A percentile compares a stretch with the other conserved stretches of the same genome.
These are phyloP conservation scores for Grantiella picta DNA, from an alignment of 2,113 vertebrate genomes.

Conservation along the genomic window DNA sequence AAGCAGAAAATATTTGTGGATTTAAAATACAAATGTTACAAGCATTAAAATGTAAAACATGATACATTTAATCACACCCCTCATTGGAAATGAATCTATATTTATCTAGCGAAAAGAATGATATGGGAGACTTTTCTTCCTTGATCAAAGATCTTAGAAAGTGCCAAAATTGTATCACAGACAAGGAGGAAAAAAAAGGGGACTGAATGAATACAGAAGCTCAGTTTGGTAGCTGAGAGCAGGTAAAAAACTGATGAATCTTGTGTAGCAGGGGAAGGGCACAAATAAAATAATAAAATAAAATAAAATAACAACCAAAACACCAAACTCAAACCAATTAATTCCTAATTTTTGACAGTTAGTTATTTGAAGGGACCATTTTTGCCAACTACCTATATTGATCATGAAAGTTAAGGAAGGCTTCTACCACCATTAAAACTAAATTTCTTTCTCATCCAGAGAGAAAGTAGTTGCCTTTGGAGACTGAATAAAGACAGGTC, in stretches of 20 bases:
- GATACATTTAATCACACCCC: not conserved
- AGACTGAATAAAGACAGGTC: slow-evolving; percentile 11
- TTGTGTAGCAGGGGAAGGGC: not conserved
- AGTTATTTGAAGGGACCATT: slow-evolving; percentile 42
- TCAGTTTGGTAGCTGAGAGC: not conserved
- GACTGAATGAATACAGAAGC: not conserved
- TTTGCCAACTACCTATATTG: slow-evolving; percentile 53
- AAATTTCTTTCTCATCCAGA: not conserved
- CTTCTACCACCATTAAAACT: not conserved
- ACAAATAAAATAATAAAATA: not conserved
- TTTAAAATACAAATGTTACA: not conserved
- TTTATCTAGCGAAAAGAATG: not conserved
- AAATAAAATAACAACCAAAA: not conserved
- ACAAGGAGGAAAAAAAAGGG: not conserved
- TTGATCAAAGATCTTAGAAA: not conserved
- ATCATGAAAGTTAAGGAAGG: slow-evolving; percentile 44
- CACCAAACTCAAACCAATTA: not conserved
- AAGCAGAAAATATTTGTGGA: not conserved
- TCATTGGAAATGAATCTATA: not conserved
- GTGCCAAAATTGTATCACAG: not conserved
- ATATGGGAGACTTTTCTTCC: not conserved
- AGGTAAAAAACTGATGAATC: slow-evolving; percentile 1
- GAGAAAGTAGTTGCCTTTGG: not conserved
- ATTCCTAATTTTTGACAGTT: slow-evolving; percentile 42
- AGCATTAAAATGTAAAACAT: not conserved